Evolutionary conservation across 1,140 invertebrate species (phyloP), one percentile per base, ranked within the genome.

Genomic region (Sarcophaga peregrina): DNA sequence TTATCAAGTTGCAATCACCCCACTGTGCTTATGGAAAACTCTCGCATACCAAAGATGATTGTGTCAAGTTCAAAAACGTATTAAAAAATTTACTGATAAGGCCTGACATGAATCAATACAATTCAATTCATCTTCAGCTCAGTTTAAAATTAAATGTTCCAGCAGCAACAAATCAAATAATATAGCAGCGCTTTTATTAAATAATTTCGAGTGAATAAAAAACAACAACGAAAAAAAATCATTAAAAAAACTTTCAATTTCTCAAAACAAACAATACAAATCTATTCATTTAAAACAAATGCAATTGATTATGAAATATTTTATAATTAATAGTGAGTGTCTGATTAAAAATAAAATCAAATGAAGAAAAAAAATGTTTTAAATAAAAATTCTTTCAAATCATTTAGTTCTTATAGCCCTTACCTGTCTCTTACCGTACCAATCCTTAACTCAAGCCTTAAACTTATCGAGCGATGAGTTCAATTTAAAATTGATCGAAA

Each of bases 21-120:
- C 62, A 68, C 62, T 68, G 62, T 68, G 3, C 20, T n/a, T 25
- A 9, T 25, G 17, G 20, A 68, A 20, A 68, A n/a, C 62, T 68
- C 62, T 20, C 7, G 4, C 62, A 9, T 68, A 58, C 54, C 8
- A 68, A 68, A 68, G 62, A 78, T 50, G 74, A 47, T 47, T 76
- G 47, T 52, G 75, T 78, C 75, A 78, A 78, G 75, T 78, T 78
- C 75, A 78, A 78, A 78, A 78, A 50, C 75, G 62, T 68, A 68
- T 68, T 68, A 20, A 8, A n/a, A n/a, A n/a, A 37, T 37, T 37
- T 68, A 68, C 62, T 68, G 62, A 68, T 68, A 68, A 68, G 17
- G 20, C n/a, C 17, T 68, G 62, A 68, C 17, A 62, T 15, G 11
- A 62, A 37, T 37, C 25, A 37, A 37, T 37, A 37, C 25, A 37